Base-by-base conservation (phyloP, 2,797 vertebrate genomes). In the Trachurus trachurus region DNA sequence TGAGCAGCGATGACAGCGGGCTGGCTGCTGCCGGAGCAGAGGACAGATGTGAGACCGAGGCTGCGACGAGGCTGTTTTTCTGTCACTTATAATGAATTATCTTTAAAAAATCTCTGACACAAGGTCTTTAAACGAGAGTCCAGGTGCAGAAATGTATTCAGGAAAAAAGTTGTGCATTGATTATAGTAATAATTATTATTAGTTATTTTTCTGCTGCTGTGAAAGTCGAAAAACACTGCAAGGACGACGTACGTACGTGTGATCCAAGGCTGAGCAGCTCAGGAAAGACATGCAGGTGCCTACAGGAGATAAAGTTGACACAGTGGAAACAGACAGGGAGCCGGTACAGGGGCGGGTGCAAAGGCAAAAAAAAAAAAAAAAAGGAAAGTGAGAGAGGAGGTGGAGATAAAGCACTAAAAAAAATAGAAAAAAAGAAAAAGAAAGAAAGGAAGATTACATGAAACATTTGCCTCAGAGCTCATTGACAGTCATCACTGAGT, bases 401-500 rank as follows among this genome's bases (percentile, higher is more conserved):
- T 77, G 34, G 19, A 17, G 49, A 52, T 73, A 50, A 57, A 63
- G 34, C 50, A 39, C n/a, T 37, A 40, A 53, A 66, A 77, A 71
- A n/a, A 9, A 64, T 77, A 68, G 12, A 6, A 59, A n/a, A 9
- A 64, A 80, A 68, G 12, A 6, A 59, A 15, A 21, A 34, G 31
- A 34, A 5, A 6, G 31, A 34, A 16, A 16, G 2, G 4, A 9
- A 44, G 1, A 62, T 63, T 6, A 9, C 17, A 21, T 63, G 49
- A 73, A 69, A 74, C 66, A 67, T 63, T 67, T 73, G 66, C 42
- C 76, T 71, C 10, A 22, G 40, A 76, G 42, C 65, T 83, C 66
- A 79, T 67, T 78, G 66, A 59, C 57, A 83, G 44, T 74, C 72
- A 57, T 74, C 56, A 56, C 66, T 52, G 45, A 39, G 66, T 56